Evolutionary conservation across 2,113 vertebrate species (phyloP).

Genomic region (Dicrurus megarhynchus): DNA sequence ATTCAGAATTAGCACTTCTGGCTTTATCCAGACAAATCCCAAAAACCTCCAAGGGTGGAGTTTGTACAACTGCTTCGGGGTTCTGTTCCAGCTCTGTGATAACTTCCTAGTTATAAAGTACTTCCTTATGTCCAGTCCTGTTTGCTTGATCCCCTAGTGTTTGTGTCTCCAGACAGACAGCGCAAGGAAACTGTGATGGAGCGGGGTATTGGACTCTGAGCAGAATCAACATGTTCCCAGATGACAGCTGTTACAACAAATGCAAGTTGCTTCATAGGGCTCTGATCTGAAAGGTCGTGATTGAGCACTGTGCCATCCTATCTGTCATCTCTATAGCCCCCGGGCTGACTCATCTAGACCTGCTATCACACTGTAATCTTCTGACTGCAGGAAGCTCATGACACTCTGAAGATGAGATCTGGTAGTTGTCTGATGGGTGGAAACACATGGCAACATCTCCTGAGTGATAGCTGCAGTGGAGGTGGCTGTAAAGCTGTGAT

Average conservation of each 20-base stretch:
- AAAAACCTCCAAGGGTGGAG: neutral
- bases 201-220: neutral
- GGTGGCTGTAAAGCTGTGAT: neutral
- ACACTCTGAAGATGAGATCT: neutral
- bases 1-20: neutral
- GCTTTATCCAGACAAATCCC: neutral
- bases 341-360: neutral
- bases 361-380: neutral
- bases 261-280: neutral
- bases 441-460: neutral
- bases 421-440: neutral
- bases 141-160: neutral
- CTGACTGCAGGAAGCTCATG: neutral
- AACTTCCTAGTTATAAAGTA: neutral
- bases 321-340: neutral
- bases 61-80: neutral
- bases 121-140: neutral
- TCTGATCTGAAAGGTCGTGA: neutral
- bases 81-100: neutral
- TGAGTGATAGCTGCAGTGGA: neutral
- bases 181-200: neutral
- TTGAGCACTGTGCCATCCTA: neutral
- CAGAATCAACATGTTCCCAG: neutral
- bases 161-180: neutral
- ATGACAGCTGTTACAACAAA: neutral